Base-by-base conservation (phyloP, 2,888 invertebrate genomes). In the Cryptophagus acutangulus region DNA sequence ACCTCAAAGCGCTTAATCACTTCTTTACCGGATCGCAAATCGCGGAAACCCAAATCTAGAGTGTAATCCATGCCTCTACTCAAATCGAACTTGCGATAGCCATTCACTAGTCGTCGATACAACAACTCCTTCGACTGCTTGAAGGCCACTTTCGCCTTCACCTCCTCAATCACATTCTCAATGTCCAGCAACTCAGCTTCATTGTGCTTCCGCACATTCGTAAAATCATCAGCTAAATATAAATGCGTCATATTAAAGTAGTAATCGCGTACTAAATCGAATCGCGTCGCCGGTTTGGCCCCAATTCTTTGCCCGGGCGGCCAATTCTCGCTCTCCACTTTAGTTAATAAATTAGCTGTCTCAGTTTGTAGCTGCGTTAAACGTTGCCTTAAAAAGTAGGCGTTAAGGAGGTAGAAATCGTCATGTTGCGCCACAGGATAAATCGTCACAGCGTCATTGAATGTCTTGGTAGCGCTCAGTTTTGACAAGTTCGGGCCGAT, bases 211-310 rank as follows among this genome's bases (percentile, higher is more conserved):
- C 77, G 77, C 2, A 84, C 72, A 48, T 82, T 85, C 49, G 77
- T 79, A 58, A 84, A 84, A 59, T 92, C 89, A 66, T 85, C 84
- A 15, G 86, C 81, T 67, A 87, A 78, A 66, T 86, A 86, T 25
- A 87, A 79, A 65, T 93, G 88, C 12, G 85, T 84, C 46, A 74
- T 76, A 62, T 93, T 94, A 66, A 96, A 86, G 62, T 86, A 82
- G 38, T 85, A 81, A 87, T 93, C 95, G 29, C 81, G 80, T 33
- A 89, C 74, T 48, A 94, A 78, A 70, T 94, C 91, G 71, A 85
- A 85, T 54, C 91, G 75, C 36, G 81, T 82, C 9, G 75, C 74
- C 2, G 88, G 83, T 48, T 76, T 77, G 46, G 78, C 80, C 1
- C 78, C 77, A 18, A 76, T 71, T 43, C 79, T 78, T 48, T 79